Percentiles rank a stretch among this genome's conserved stretches.
These are phyloP conservation scores for Neomorphus geoffroyi DNA, from an alignment of 2,797 vertebrate species.

Conservation along the genomic window DNA sequence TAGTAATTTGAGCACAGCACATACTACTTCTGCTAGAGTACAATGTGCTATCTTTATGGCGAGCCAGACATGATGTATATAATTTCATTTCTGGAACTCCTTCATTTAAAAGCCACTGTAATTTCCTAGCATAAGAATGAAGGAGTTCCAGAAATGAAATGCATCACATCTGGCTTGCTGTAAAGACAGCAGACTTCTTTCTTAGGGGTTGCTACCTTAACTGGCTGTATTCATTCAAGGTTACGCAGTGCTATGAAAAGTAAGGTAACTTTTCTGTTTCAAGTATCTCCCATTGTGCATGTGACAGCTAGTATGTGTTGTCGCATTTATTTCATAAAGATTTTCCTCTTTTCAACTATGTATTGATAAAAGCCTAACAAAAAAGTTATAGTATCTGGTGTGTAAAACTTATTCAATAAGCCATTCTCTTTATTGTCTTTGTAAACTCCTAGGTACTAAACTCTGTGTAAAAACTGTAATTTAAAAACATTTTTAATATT, in stretches of 20 bases:
- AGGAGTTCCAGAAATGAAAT: constrained; percentile 10
- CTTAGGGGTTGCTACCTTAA: background rate
- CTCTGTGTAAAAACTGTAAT: background rate
- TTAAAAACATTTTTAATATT: background rate
- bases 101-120: background rate
- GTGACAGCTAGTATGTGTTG: background rate
- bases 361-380: background rate
- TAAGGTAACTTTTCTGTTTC: background rate
- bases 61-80: background rate
- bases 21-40: background rate
- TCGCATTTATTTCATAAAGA: background rate
- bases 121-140: constrained; percentile 35
- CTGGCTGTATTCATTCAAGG: background rate
- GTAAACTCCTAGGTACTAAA: background rate
- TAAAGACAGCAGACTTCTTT: background rate
- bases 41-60: background rate
- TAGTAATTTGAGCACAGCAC: background rate
- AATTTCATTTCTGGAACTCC: constrained; percentile 19
- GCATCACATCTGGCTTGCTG: background rate
- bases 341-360: background rate
- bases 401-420: background rate
- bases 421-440: background rate
- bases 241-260: background rate
- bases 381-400: background rate
- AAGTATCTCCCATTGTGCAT: background rate